A percentile compares a stretch with the other conserved stretches of the same genome.
phyloP scores from a whole-genome alignment of 1,140 invertebrate species.

The Oryctes rhinoceros region DNA sequence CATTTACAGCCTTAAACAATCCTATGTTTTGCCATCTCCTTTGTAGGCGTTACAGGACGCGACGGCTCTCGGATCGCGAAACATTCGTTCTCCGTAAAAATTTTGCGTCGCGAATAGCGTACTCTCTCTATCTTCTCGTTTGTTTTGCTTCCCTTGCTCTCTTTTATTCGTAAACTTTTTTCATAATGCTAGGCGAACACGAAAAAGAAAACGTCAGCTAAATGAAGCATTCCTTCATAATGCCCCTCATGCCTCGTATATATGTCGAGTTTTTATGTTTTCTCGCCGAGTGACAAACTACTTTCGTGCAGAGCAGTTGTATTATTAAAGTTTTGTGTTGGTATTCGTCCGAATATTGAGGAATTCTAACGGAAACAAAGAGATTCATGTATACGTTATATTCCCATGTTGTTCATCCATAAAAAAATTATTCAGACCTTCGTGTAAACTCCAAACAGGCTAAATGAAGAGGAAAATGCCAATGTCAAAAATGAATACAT shows the following conservation, averaged over 20 bases:
- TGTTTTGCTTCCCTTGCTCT: background rate
- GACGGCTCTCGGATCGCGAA: background rate
- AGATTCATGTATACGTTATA: background rate
- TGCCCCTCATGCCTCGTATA: background rate
- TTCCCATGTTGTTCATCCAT: no score
- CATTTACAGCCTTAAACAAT: constrained; percentile 1
- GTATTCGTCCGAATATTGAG: background rate
- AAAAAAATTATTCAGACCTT: no score
- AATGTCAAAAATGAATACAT: no score
- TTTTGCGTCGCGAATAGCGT: background rate
- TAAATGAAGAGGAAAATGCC: no score
- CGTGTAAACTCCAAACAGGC: no score
- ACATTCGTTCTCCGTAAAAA: background rate
- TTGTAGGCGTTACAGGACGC: background rate
- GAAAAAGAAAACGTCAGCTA: background rate
- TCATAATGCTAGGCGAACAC: background rate
- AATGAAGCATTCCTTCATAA: constrained; percentile 13
- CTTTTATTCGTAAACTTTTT: constrained; percentile 15
- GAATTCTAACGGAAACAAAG: background rate
- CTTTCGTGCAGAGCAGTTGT: background rate
- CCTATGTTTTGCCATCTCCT: background rate
- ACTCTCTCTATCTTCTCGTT: background rate
- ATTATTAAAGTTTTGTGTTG: constrained; percentile 5
- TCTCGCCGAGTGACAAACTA: background rate
- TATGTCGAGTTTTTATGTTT: background rate